Evolutionary conservation across 30 jellyfish, hydroid and myxozoan species (phyloP).

Genomic region (Turritopsis rubra): DNA sequence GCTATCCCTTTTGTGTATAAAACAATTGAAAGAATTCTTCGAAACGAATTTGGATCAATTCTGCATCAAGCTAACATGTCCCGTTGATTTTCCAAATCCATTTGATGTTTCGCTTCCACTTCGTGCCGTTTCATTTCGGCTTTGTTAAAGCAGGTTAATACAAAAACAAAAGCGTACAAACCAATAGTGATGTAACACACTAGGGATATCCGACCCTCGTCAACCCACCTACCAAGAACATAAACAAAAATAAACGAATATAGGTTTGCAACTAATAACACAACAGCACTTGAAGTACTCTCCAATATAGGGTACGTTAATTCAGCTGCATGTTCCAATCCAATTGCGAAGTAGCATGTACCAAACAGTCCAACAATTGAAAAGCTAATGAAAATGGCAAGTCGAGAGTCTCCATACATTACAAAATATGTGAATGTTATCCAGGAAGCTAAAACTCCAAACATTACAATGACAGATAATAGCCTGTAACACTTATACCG

Average conservation of each 20-base stretch:
- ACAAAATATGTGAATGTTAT: constrained; percentile 37
- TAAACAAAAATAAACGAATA: constrained; percentile 38
- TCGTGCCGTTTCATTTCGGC: background rate
- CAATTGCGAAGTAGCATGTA: constrained; percentile 45
- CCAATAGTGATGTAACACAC: background rate
- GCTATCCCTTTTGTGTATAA: no score
- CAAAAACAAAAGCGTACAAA: background rate
- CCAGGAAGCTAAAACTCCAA: constrained; percentile 25
- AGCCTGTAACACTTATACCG: constrained; percentile 33
- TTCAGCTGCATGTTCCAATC: constrained; percentile 59
- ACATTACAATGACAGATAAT: constrained; percentile 18
- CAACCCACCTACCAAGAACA: constrained; percentile 10
- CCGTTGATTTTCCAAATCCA: background rate
- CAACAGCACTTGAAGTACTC: constrained; percentile 46
- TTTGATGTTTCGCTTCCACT: background rate
- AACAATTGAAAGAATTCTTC: no score
- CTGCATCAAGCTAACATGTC: background rate
- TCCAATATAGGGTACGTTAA: constrained; percentile 61
- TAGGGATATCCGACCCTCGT: background rate
- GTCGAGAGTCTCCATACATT: constrained; percentile 24
- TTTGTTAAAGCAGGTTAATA: background rate
- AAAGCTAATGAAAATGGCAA: constrained; percentile 22
- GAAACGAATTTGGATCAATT: no score
- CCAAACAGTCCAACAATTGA: constrained; percentile 22
- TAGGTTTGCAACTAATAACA: constrained; percentile 47